These are phyloP conservation scores for Octopus sinensis DNA, from an alignment of 1,140 invertebrate species.

Conservation along the genomic window DNA sequence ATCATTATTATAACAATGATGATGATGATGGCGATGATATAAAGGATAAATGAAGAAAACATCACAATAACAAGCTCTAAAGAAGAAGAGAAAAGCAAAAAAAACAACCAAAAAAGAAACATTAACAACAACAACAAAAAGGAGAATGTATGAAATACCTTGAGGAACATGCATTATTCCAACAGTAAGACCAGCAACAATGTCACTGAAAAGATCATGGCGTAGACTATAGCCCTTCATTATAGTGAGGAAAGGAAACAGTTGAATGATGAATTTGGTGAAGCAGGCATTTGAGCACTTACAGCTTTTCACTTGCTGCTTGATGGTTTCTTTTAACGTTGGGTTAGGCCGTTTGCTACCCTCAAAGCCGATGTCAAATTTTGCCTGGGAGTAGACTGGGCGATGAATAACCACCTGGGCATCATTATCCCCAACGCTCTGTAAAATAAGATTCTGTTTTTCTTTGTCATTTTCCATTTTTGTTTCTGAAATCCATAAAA, in stretches of 20 bases:
- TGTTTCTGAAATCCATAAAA: too few relatives aligned
- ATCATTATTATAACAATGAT: too few relatives aligned
- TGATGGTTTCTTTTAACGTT: slow-evolving; percentile 27
- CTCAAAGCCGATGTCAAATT: slow-evolving; percentile 53
- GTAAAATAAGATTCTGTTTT: slow-evolving; percentile 23
- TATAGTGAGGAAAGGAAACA: slow-evolving; percentile 51
- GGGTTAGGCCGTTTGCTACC: slow-evolving; percentile 23
- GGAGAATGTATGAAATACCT: slow-evolving; percentile 47
- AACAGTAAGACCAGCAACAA: slow-evolving; percentile 60
- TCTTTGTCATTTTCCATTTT: slow-evolving; percentile 14
- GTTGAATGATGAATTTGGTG: slow-evolving; percentile 33
- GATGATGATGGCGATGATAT: too few relatives aligned
- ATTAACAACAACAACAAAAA: too few relatives aligned
- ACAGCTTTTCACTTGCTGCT: slow-evolving; percentile 35
- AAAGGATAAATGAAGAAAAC: too few relatives aligned
- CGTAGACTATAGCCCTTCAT: slow-evolving; percentile 51
- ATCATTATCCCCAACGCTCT: slow-evolving; percentile 25
- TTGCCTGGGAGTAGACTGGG: slow-evolving; percentile 50
- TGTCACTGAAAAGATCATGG: slow-evolving; percentile 51
- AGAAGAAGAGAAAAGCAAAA: not conserved
- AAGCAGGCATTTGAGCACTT: slow-evolving; percentile 39
- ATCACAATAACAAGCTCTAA: not conserved
- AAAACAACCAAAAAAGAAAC: too few relatives aligned
- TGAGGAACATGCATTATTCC: slow-evolving; percentile 63
- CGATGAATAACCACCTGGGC: slow-evolving; percentile 43